Base-by-base conservation (phyloP, 2,888 invertebrate species). In the Agrochola macilenta region DNA sequence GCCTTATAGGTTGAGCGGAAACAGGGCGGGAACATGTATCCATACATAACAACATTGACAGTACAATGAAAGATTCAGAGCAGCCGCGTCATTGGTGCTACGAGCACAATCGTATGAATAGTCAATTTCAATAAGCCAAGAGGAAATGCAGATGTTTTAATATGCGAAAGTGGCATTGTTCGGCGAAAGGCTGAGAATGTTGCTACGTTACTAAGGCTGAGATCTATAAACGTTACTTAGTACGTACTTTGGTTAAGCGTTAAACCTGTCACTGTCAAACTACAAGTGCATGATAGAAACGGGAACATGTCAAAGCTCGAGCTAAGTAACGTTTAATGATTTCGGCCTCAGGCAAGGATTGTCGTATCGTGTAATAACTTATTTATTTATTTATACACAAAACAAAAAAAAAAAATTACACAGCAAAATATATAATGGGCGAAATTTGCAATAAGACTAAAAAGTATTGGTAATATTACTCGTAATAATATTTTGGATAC, bases 141-240 rank as follows among this genome's bases (percentile, higher is more conserved):
- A 75, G 82, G 39, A 84, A 82, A 75, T 73, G 69, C 78, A 82
- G 82, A 75, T 81, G 58, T 70, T 70, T 82, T 76, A 79, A 85
- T 79, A 82, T 78, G 72, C 61, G 73, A 85, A 84, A 84, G 82
- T 73, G 61, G 57, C 39, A 76, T 74, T 78, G 69, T 84, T 70
- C 30, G 63, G 26, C 58, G 49, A 66, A 70, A 84, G 57, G 68
- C 35, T 49, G 69, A 46, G 69, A 81, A 72, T 74, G 72, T 72
- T 52, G 58, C 58, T 23, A n/a, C 39, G 17, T 75, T 76, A 46
- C 35, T 46, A 43, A 46, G n/a, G 20, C 11, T 3, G 35, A 54
- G 35, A 68, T 54, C 17, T 35, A 63, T 35, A 23, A 39, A 35
- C 12, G 23, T 35, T 20, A 64, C 39, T 39, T 30, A 30, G 61